These are phyloP conservation scores for Rousettus leschenaultii DNA, from an alignment of 2,113 vertebrate genomes.

Conservation along the genomic window DNA sequence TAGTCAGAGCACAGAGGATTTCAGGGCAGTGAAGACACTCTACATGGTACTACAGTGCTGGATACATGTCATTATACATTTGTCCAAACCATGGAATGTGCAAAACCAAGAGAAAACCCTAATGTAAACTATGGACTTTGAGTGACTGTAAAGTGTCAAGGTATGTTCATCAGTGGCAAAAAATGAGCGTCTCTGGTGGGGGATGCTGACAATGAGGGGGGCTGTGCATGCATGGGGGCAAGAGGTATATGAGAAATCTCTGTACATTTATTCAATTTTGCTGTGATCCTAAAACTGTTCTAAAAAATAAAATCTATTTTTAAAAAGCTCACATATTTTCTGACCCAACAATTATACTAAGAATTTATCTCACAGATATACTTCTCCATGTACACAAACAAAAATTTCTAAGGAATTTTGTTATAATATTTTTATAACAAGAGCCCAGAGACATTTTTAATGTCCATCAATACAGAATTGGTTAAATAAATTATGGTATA, in stretches of 20 bases:
- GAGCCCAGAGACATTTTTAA: not conserved
- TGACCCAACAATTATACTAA: not conserved
- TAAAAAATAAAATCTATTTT: not conserved
- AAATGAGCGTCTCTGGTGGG: not conserved
- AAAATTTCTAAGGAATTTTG: not conserved
- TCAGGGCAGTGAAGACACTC: not conserved
- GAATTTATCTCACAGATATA: not conserved
- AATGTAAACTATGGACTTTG: not conserved
- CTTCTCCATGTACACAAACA: not conserved
- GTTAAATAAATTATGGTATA: not conserved
- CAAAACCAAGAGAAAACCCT: not conserved
- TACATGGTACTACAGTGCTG: not conserved
- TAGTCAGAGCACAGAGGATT: not conserved
- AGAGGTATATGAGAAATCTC: not conserved
- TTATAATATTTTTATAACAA: not conserved
- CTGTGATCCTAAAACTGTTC: not conserved
- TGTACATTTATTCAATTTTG: not conserved
- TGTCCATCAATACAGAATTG: not conserved
- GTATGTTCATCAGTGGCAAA: not conserved
- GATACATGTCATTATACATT: not conserved
- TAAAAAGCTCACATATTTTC: not conserved
- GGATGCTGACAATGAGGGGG: not conserved
- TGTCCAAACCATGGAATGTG: not conserved
- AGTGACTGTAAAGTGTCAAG: not conserved
- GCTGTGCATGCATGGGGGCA: not conserved